A percentile compares a stretch with the other conserved stretches of the same genome.
These are phyloP conservation scores for Diaphora mendica DNA, from an alignment of 2,888 invertebrate genomes.

Conservation along the genomic window DNA sequence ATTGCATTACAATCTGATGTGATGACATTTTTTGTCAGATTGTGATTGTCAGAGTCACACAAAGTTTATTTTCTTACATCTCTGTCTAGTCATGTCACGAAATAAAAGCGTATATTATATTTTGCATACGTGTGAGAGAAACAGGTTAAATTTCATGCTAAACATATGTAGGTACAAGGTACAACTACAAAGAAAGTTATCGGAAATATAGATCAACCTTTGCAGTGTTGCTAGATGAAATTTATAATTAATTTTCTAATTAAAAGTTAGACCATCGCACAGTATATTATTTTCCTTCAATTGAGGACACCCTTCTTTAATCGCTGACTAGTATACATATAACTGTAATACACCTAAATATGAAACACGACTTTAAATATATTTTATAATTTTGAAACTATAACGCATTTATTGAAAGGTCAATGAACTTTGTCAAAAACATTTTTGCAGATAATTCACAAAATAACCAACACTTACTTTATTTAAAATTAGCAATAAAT, in stretches of 20 bases:
- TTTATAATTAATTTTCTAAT: not conserved
- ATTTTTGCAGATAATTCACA: no score
- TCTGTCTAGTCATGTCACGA: no score
- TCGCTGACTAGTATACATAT: no score
- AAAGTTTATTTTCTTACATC: not conserved
- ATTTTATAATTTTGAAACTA: no score
- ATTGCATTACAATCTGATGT: not conserved
- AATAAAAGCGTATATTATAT: not conserved
- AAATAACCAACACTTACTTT: no score
- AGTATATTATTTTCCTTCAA: no score
- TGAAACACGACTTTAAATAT: no score
- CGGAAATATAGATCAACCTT: not conserved
- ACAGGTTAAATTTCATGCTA: not conserved
- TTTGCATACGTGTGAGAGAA: not conserved
- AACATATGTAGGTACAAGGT: not conserved
- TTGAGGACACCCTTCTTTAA: no score
- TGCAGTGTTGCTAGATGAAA: not conserved
- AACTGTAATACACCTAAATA: no score
- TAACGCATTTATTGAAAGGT: no score
- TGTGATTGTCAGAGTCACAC: not conserved
- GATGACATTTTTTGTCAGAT: slow-evolving; percentile 4
- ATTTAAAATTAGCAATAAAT: no score
- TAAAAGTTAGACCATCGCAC: not conserved
- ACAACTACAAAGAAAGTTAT: not conserved
- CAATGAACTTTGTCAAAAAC: no score